These are phyloP conservation scores for Decapterus maruadsi DNA, from an alignment of 2,797 vertebrate species.

Conservation along the genomic window DNA sequence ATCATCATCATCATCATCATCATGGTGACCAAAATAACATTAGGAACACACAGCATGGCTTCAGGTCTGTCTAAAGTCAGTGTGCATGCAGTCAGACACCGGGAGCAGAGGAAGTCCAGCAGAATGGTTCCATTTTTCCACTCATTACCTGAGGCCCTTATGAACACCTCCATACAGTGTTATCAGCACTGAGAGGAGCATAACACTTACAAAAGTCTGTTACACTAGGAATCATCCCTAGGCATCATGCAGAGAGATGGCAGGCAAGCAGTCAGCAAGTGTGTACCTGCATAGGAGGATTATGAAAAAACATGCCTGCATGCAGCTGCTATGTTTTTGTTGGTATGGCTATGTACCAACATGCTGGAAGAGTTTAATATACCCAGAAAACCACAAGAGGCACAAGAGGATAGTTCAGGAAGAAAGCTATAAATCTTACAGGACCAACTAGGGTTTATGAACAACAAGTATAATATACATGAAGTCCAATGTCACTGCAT, in stretches of 20 bases:
- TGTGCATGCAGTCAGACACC: not conserved
- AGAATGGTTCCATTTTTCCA: not conserved
- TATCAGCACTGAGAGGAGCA: not conserved
- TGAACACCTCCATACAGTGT: not conserved
- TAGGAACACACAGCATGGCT: not conserved
- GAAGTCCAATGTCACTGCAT: not conserved
- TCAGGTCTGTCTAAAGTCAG: conserved; percentile 4
- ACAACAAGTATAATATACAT: not conserved
- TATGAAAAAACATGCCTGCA: not conserved
- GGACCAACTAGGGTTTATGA: not conserved
- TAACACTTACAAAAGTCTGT: not conserved
- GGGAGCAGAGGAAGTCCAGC: not conserved
- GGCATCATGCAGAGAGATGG: not conserved
- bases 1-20: conserved; percentile 7
- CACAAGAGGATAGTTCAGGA: not conserved
- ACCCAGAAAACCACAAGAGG: not conserved
- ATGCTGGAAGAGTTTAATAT: not conserved
- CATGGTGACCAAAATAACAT: not conserved
- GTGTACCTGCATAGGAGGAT: not conserved
- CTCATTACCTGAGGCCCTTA: not conserved
- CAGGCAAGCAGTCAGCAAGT: not conserved
- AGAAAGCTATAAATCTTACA: not conserved
- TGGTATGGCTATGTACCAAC: not conserved
- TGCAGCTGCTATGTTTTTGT: not conserved
- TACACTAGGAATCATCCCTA: not conserved